Evolutionary conservation across 2,113 vertebrate species (phyloP), one percentile per base, ranked within the genome.

Genomic region (Psilopsiagon aymara): DNA sequence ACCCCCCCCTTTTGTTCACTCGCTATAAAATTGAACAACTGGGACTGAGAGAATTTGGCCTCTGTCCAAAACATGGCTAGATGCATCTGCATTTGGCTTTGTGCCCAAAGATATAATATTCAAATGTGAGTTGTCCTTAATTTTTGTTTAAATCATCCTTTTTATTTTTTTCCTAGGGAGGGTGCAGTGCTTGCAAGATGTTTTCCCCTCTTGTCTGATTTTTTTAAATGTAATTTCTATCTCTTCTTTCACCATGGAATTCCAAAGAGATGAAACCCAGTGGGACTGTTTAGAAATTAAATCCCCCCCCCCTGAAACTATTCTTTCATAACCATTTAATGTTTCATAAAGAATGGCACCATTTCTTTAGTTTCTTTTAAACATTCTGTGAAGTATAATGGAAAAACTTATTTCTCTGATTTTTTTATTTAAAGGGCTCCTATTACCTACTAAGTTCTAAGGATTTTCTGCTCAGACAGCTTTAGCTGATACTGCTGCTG

Each of bases 41-140:
- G 97, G 96, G 96, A 97, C 88, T 70, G 73, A 95, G 93, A 94
- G 81, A 96, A 90, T 92, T 97, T 98, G 97, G 98, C 96, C 90
- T 24, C 5, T 6, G 71, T 98, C 97, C 98, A 98, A 97, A 96
- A 94, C 96, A 80, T 96, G 96, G 96, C 70, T 97, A 97, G 95
- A 96, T 77, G 88, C 95, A 97, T 98, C 95, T 97, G 39, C 74
- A 98, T 92, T 97, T 98, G 98, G 97, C 97, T 96, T 60, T 92
- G 82, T 97, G 98, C 98, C 98, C 96, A 96, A 97, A 98, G 96
- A 97, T 98, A 97, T 97, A 97, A 98, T 98, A 97, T 97, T 98
- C 96, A 98, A 97, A 97, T 97, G 95, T 93, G 97, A 97, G 92
- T 96, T 97, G 92, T 96, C 93, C 97, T 97, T 98, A 97, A 97